These are phyloP conservation scores for Tenthredo amoena DNA, from an alignment of 2,888 invertebrate genomes.

Conservation along the genomic window DNA sequence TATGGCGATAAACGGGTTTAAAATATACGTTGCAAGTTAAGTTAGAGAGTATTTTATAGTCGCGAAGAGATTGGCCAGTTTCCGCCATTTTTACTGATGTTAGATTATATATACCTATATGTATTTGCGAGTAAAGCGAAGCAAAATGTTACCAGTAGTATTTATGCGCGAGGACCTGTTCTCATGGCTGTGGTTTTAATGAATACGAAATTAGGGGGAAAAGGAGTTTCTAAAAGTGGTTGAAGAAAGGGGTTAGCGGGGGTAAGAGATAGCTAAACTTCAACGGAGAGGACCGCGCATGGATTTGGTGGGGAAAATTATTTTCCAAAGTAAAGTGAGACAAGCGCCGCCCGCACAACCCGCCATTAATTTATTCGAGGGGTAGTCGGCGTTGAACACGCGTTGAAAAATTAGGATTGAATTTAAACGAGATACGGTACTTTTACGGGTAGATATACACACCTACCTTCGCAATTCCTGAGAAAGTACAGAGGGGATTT, in stretches of 20 bases:
- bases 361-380: slow-evolving; percentile 1
- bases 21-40: neutral
- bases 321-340: slow-evolving; percentile 35
- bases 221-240: slow-evolving; percentile 12
- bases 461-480: neutral
- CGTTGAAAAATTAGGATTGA: slow-evolving; percentile 45
- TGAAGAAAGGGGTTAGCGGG: slow-evolving; percentile 3
- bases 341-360: neutral
- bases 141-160: neutral
- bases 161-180: slow-evolving; percentile 21
- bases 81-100: neutral
- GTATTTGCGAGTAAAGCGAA: neutral
- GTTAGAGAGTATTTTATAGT: slow-evolving; percentile 14
- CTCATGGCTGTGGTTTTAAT: slow-evolving; percentile 41
- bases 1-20: neutral
- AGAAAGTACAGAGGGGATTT: neutral
- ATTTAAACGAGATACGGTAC: slow-evolving; percentile 31
- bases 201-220: slow-evolving; percentile 46
- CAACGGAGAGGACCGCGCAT: neutral
- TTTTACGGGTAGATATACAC: neutral
- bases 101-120: neutral
- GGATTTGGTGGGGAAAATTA: slow-evolving; percentile 1
- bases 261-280: neutral
- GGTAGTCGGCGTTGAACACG: neutral
- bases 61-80: neutral